A percentile compares a stretch with the other conserved stretches of the same genome.
Evolutionary conservation across 1,140 invertebrate genomes (phyloP).

Genomic region (Pantala flavescens): DNA sequence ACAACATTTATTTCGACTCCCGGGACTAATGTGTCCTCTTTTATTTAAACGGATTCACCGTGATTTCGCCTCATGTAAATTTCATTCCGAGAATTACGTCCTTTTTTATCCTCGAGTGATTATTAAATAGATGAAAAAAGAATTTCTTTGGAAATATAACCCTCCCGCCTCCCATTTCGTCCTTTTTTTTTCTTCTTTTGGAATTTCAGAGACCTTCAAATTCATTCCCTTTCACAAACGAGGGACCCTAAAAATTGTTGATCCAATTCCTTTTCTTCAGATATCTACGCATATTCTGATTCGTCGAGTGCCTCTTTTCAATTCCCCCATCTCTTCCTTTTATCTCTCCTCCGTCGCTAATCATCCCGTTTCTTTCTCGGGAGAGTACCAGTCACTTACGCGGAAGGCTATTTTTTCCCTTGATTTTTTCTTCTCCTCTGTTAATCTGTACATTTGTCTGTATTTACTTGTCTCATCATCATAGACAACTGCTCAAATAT

Average conservation of each 20-base stretch:
- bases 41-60: too few species aligned
- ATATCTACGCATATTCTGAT: neutral
- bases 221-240: constrained; percentile 1
- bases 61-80: too few species aligned
- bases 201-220: neutral
- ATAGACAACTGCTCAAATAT: too few species aligned
- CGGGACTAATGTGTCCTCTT: too few species aligned
- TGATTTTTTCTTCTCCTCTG: neutral
- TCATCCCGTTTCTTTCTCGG: neutral
- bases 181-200: neutral
- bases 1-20: too few species aligned
- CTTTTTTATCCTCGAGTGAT: too few species aligned
- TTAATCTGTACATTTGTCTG: neutral
- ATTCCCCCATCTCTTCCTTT: neutral
- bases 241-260: neutral
- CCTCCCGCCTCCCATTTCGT: neutral
- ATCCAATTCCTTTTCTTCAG: neutral
- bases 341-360: neutral
- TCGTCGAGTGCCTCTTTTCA: neutral
- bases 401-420: too few species aligned
- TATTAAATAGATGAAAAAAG: too few species aligned
- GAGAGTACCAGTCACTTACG: too few species aligned
- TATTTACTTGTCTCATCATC: too few species aligned
- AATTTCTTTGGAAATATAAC: too few species aligned
- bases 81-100: too few species aligned